Base-by-base conservation (phyloP, 2,113 vertebrate species). In the Sceloporus undulatus region DNA sequence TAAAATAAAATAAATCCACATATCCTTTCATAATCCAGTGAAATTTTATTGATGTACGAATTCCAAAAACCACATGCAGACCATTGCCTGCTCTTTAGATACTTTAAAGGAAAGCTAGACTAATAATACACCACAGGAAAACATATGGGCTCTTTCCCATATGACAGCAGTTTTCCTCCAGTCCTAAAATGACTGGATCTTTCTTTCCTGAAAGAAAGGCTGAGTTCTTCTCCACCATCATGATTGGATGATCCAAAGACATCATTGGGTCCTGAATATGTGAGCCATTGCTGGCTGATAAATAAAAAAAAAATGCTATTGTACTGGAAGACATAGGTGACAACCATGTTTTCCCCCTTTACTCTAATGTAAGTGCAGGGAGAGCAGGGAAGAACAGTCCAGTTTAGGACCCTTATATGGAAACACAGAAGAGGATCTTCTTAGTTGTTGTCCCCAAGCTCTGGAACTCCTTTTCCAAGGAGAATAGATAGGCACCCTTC, bases 91-190 rank as follows among this genome's bases (percentile, higher is more conserved):
- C 38, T 66, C 34, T 16, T 66, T 11, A 34, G 80, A 34, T 66
- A 82, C 62, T 66, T 82, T 42, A 82, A 66, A 66, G 62, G 59
- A 62, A 82, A 82, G 80, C 38, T 82, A 82, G 68, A 66, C 40
- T 82, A 66, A 82, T 65, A 82, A 65, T 11, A 14, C 21, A 40
- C 79, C 21, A 66, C 23, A 66, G 80, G 21, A 40, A 66, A 14
- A 79, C 56, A 56, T 56, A 79, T n/a, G 27, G 78, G 14, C 23
- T 59, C 2, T 62, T 80, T 62, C 14, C 54, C 54, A 34, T 34
- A 29, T 80, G 79, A 62, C 54, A 62, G 54, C 29, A 62, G 29
- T 62, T 62, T 21, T 19, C 48, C 54, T 62, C n/a, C n/a, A 56
- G 27, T 34, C 52, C 4, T 59, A 52, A 80, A 62, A 66, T 82